phyloP scores from a whole-genome alignment of 2,888 invertebrate species.

The Corythucha ciliata region DNA sequence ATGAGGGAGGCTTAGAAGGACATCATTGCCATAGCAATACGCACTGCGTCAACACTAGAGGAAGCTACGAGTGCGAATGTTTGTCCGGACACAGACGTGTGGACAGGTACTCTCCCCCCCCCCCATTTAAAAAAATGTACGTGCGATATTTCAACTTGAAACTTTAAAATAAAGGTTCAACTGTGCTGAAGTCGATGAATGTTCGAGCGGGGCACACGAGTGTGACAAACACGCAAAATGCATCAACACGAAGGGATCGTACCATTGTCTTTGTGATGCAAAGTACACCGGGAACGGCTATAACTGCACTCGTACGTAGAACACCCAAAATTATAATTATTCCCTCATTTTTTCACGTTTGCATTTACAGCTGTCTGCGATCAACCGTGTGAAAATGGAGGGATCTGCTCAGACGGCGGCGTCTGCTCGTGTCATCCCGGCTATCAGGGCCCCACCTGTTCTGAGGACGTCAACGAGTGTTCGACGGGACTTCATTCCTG shows the following conservation, averaged over 20 bases:
- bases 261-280: slow-evolving; percentile 60
- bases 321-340: not conserved
- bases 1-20: slow-evolving; percentile 64
- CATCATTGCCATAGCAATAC: slow-evolving; percentile 81
- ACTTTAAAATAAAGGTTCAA: slow-evolving; percentile 46
- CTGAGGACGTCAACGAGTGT: slow-evolving; percentile 81
- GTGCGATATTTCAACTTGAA: not conserved
- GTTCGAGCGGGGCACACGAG: slow-evolving; percentile 57
- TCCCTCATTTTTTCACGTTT: no score
- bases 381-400: slow-evolving; percentile 74
- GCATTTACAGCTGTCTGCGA: slow-evolving; percentile 61
- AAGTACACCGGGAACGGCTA: slow-evolving; percentile 73
- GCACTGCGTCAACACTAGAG: slow-evolving; percentile 69
- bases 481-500: slow-evolving; percentile 59
- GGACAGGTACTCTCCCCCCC: slow-evolving; percentile 46
- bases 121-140: not conserved
- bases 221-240: slow-evolving; percentile 70
- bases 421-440: slow-evolving; percentile 71
- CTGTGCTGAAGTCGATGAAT: slow-evolving; percentile 73
- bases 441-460: slow-evolving; percentile 72
- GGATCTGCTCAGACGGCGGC: slow-evolving; percentile 65
- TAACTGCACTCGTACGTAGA: slow-evolving; percentile 63
- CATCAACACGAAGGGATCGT: slow-evolving; percentile 71
- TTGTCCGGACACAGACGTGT: slow-evolving; percentile 64
- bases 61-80: slow-evolving; percentile 77